Evolutionary conservation across 2,797 vertebrate species (phyloP).

Genomic region (Crenuchus spilurus): DNA sequence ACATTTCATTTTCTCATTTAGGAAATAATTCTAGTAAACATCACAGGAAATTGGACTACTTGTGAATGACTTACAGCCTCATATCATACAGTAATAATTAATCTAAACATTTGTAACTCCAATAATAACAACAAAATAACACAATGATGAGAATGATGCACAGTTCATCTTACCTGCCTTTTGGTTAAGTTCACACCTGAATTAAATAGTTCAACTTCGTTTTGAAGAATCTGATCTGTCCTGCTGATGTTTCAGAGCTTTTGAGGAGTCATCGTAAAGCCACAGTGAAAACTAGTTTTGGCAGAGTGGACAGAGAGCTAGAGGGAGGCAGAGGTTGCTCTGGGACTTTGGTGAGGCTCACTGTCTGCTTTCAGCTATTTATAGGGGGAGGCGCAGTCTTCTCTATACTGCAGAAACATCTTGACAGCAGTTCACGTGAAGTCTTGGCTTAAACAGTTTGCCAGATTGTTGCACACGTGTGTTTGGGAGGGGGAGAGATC

Average conservation of each 20-base stretch:
- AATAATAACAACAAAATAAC: too few relatives aligned
- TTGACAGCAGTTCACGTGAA: constrained; percentile 7
- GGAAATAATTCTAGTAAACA: too few relatives aligned
- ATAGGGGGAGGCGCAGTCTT: constrained; percentile 12
- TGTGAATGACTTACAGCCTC: too few relatives aligned
- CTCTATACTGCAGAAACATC: constrained; percentile 4
- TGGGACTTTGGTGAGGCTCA: constrained; percentile 49
- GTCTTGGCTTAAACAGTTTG: neutral
- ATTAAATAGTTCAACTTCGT: neutral
- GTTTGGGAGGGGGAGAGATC: neutral
- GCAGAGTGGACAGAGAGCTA: constrained; percentile 5
- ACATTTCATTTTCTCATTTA: too few relatives aligned
- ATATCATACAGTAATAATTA: too few relatives aligned
- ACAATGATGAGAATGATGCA: neutral
- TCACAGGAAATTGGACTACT: too few relatives aligned
- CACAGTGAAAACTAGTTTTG: neutral
- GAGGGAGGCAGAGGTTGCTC: constrained; percentile 47
- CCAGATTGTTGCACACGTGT: neutral
- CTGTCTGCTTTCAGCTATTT: constrained; percentile 30
- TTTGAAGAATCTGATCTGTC: neutral
- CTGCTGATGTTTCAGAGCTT: constrained; percentile 17
- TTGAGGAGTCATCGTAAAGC: neutral
- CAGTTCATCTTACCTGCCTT: constrained; percentile 4
- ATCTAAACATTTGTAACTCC: too few relatives aligned
- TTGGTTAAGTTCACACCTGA: constrained; percentile 5